Base-by-base conservation (phyloP, 30 jellyfish, hydroid and myxozoan species). In the Morbakka virulenta region DNA sequence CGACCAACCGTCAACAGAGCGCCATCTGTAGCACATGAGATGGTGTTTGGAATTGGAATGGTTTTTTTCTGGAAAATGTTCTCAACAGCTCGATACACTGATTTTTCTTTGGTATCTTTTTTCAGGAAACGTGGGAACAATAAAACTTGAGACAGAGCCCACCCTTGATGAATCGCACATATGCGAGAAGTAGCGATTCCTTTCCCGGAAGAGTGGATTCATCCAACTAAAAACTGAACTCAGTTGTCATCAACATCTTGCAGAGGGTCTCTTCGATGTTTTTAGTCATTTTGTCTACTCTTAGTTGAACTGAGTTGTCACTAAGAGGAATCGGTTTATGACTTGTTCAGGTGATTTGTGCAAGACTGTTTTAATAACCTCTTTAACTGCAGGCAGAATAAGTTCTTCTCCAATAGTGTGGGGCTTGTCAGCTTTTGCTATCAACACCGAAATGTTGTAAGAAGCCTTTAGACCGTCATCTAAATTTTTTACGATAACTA, bases 381-480 rank as follows among this genome's bases (percentile, higher is more conserved):
- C 72, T 27, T 61, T 20, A 61, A 61, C 72, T 27, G 72, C 22
- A 13, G 72, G 72, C 72, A 61, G 9, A 21, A 61, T 61, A 9
- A 61, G 51, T 61, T 61, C 72, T 21, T 61, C 51, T 20, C 24
- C 9, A 27, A 61, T 61, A 13, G 9, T 21, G 72, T 61, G 72
- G 32, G 22, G 72, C 51, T 61, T 61, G 51, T 20, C 72, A 23
- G 51, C 32, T 61, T 61, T 61, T 23, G 9, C 72, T 23, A 61
- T 61, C 13, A 21, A 22, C 13, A 61, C 11, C 9, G 24, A 61
- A 61, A 61, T 61, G 51, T 61, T 21, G 51, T 9, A 21, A 61
- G 72, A 61, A 21, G 24, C 17, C 57, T 41, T 41, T 17, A 41
- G 57, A 41, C 57, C 17, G 17, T 41, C 57, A 41, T n/a, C n/a